Conservation (phyloP, 2,113 vertebrate genomes). For the Ammodytes marinus region DNA sequence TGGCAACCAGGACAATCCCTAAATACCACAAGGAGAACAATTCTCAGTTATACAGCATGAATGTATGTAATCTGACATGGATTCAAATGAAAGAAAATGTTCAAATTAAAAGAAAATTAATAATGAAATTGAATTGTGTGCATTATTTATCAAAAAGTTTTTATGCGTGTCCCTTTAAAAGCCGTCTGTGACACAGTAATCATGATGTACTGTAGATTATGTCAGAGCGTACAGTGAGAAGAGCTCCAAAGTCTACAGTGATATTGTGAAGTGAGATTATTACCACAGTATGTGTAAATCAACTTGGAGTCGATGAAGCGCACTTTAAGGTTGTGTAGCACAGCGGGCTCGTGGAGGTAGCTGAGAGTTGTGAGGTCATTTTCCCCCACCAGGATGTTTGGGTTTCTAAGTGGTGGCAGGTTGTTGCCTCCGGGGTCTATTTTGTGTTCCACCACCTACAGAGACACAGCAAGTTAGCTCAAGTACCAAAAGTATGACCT, state of each 20-base stretch:
- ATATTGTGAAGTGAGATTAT: slow-evolving; percentile 69
- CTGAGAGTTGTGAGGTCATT: slow-evolving; percentile 98
- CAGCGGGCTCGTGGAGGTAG: slow-evolving; percentile 96
- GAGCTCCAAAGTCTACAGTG: slow-evolving; percentile 79
- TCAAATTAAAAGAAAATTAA: not conserved
- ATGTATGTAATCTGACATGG: not conserved
- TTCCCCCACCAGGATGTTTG: slow-evolving; percentile 95
- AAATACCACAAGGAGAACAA: slow-evolving; percentile 17
- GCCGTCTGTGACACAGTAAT: slow-evolving; percentile 36
- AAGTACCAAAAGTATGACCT: not conserved
- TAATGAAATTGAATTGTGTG: not conserved
- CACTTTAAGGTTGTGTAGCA: slow-evolving; percentile 96
- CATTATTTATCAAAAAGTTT: not conserved
- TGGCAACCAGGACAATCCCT: slow-evolving; percentile 98
- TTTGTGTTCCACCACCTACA: slow-evolving; percentile 88
- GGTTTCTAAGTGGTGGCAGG: slow-evolving; percentile 92
- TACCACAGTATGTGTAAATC: slow-evolving; percentile 99
- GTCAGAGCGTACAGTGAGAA: slow-evolving; percentile 45
- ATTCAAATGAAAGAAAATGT: not conserved
- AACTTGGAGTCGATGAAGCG: slow-evolving; percentile 95
- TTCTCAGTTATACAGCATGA: not conserved
- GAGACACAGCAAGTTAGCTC: slow-evolving; percentile 13
- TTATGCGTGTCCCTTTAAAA: slow-evolving; percentile 58
- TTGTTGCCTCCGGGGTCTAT: slow-evolving; percentile 86
- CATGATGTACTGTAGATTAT: slow-evolving; percentile 51